A percentile compares a stretch with the other conserved stretches of the same genome.
These are phyloP conservation scores for Lasioglossum lativentre DNA, from an alignment of 2,888 invertebrate species.

Conservation along the genomic window DNA sequence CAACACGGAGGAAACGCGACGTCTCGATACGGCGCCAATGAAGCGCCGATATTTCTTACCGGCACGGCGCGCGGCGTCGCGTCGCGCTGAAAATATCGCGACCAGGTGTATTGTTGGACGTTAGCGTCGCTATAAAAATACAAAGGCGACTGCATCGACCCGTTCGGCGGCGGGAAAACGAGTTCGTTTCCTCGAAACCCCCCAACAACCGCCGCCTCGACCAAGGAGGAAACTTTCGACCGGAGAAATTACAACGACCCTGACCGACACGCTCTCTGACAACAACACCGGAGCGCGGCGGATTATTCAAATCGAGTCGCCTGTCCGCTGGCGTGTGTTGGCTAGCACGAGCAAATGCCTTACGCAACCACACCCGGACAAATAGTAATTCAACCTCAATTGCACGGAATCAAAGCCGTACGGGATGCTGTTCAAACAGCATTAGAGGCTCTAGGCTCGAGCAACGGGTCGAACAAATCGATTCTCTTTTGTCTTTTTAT, in stretches of 20 bases:
- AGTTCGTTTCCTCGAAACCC: background rate
- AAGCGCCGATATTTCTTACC: conserved; percentile 1
- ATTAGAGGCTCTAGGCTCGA: conserved; percentile 25
- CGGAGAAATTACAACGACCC: conserved; percentile 2
- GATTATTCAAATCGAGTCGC: conserved; percentile 7
- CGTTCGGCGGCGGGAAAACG: background rate
- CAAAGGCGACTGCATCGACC: background rate
- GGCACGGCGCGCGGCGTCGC: background rate
- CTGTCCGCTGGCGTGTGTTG: background rate
- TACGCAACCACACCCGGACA: conserved; percentile 46
- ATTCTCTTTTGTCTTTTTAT: background rate
- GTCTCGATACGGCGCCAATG: background rate
- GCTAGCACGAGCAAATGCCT: conserved; percentile 31
- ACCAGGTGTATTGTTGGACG: conserved; percentile 2
- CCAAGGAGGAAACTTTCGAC: background rate
- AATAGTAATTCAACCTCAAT: conserved; percentile 70
- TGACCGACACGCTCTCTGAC: background rate
- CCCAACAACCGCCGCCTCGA: background rate
- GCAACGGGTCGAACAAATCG: background rate
- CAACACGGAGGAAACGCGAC: background rate
- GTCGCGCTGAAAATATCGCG: background rate
- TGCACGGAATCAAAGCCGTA: conserved; percentile 62
- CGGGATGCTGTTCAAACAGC: conserved; percentile 37
- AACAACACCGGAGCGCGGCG: background rate
- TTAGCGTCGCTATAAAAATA: conserved; percentile 3